Evolutionary conservation across 2,888 invertebrate species (phyloP).

Genomic region (Euphydryas editha): DNA sequence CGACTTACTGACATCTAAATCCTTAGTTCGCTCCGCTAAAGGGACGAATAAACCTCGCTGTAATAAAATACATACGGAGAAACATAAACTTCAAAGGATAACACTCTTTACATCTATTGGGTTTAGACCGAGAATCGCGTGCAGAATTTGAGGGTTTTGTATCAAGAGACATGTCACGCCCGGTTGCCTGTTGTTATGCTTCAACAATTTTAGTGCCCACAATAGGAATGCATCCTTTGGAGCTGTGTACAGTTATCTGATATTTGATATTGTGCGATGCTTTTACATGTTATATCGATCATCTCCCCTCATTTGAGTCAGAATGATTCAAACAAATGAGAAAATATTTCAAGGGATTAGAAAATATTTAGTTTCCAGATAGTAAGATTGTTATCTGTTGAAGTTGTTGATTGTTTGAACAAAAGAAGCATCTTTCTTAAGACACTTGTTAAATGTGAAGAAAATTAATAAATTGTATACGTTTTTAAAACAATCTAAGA

Average conservation of each 20-base stretch:
- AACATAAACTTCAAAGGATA: slow-evolving; percentile 23
- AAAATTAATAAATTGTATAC: too few relatives aligned
- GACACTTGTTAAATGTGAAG: too few relatives aligned
- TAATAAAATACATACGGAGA: slow-evolving; percentile 53
- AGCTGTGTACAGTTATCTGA: slow-evolving; percentile 32
- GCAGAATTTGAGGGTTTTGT: slow-evolving; percentile 18
- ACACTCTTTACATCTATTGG: not conserved
- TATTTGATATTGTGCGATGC: slow-evolving; percentile 18
- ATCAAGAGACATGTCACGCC: slow-evolving; percentile 50
- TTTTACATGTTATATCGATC: slow-evolving; percentile 8
- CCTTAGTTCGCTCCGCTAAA: slow-evolving; percentile 31
- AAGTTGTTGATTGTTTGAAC: not conserved
- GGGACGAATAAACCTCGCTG: slow-evolving; percentile 48
- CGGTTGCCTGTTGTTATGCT: slow-evolving; percentile 60
- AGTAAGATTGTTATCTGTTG: not conserved
- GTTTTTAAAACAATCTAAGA: too few relatives aligned
- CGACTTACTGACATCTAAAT: slow-evolving; percentile 33
- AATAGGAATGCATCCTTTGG: slow-evolving; percentile 55
- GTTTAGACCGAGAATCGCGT: slow-evolving; percentile 22
- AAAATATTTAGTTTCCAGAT: not conserved
- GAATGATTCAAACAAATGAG: not conserved
- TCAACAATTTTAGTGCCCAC: slow-evolving; percentile 64
- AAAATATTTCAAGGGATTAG: not conserved
- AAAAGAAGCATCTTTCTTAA: too few relatives aligned
- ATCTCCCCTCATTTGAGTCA: not conserved